Conservation (phyloP, 1,140 invertebrate genomes). For the Drosophila ironensis region DNA sequence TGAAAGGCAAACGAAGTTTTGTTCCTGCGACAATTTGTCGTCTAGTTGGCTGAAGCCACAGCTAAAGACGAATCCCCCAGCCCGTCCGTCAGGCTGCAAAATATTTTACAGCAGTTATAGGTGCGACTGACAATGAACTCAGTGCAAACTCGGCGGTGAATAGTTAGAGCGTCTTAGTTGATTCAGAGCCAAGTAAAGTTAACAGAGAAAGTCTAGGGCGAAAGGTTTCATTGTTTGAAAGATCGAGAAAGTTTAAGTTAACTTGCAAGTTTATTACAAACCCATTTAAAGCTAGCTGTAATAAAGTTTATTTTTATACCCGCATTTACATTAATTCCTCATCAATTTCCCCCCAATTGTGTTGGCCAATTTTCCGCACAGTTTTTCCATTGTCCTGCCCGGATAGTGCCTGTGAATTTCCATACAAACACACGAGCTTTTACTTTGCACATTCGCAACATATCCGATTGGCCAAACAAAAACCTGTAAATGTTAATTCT, state of each 20-base stretch:
- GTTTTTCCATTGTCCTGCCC: not conserved
- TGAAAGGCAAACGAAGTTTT: constrained; percentile 46
- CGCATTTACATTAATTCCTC: too few species aligned
- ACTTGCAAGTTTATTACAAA: not conserved
- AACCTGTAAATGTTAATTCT: constrained; percentile 70
- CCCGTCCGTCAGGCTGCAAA: constrained; percentile 29
- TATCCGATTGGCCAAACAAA: constrained; percentile 19
- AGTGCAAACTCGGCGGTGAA: constrained; percentile 9
- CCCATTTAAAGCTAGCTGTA: too few species aligned
- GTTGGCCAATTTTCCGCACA: too few species aligned
- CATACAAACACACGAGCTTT: not conserved
- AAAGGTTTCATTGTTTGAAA: not conserved
- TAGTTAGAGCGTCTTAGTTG: too few species aligned
- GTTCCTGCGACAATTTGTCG: constrained; percentile 40
- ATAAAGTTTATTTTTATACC: too few species aligned
- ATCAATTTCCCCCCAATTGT: too few species aligned
- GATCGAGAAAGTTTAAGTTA: too few species aligned
- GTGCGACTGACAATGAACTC: constrained; percentile 24
- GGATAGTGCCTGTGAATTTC: constrained; percentile 16
- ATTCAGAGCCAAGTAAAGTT: constrained; percentile 31
- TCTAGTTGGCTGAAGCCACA: constrained; percentile 17
- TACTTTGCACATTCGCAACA: constrained; percentile 8
- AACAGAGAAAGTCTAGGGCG: constrained; percentile 21
- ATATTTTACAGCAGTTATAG: constrained; percentile 29
- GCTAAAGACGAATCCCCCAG: constrained; percentile 15